Evolutionary conservation across 2,113 vertebrate species (phyloP).

Genomic region (Elaphurus davidianus): DNA sequence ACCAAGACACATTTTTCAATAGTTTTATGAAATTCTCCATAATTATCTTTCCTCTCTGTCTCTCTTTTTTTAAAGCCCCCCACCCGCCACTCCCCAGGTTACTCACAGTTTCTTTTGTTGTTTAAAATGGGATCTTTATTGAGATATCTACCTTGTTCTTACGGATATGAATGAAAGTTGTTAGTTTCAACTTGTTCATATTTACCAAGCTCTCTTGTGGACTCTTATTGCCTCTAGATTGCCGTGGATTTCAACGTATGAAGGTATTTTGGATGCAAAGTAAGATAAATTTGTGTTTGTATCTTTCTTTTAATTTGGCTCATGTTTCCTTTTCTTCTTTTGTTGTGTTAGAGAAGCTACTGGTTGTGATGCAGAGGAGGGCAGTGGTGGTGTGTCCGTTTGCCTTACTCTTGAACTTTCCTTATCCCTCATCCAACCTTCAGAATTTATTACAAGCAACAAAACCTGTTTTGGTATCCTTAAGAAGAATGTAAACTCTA

Average conservation of each 20-base stretch:
- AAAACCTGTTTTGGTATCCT: neutral
- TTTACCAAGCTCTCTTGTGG: neutral
- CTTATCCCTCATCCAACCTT: neutral
- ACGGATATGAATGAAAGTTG: neutral
- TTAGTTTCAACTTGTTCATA: neutral
- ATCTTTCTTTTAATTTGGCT: neutral
- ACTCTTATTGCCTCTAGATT: neutral
- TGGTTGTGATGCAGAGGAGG: neutral
- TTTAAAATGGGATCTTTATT: neutral
- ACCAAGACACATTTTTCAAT: neutral
- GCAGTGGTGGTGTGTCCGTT: neutral
- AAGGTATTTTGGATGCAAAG: neutral
- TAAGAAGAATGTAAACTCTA: neutral
- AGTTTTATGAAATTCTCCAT: neutral
- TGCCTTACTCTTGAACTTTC: neutral
- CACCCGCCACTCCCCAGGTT: accelerated
- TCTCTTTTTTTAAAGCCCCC: neutral
- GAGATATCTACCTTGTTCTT: neutral
- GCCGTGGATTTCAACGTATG: neutral
- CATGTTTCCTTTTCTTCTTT: neutral
- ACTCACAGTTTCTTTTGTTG: neutral
- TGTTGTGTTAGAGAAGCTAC: neutral
- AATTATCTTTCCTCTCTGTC: neutral
- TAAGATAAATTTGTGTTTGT: neutral
- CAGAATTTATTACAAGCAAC: neutral